Evolutionary conservation across 2,797 vertebrate genomes (phyloP).

Genomic region (Chloroceryle inda): DNA sequence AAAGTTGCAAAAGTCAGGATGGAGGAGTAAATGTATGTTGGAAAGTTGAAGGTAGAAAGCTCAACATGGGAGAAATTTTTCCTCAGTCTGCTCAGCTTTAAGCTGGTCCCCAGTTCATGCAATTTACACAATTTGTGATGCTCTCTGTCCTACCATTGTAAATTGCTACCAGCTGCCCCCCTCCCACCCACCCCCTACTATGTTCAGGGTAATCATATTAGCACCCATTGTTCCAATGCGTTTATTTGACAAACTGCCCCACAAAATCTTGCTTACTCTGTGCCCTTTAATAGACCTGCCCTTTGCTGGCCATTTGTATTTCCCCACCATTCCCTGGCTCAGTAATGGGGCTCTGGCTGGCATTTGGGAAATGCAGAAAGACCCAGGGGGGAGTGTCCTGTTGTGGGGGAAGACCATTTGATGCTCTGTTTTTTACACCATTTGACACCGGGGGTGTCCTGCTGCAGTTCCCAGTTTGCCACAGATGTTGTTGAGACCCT

Average conservation of each 20-base stretch:
- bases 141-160: not conserved
- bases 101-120: not conserved
- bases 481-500: not conserved
- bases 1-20: not conserved
- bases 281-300: not conserved
- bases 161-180: not conserved
- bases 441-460: not conserved
- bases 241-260: not conserved
- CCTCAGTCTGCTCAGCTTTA: not conserved
- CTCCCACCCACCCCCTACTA: too few species aligned
- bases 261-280: not conserved
- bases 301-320: constrained; percentile 42
- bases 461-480: not conserved
- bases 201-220: not conserved
- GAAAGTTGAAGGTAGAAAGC: not conserved
- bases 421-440: not conserved
- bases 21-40: not conserved
- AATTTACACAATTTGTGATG: not conserved
- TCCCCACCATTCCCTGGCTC: not conserved
- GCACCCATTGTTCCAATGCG: not conserved
- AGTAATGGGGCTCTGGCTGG: not conserved
- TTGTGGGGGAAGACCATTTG: not conserved
- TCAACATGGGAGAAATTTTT: not conserved
- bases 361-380: not conserved
- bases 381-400: fast-evolving